Percentiles rank a stretch among this genome's conserved stretches.
These are phyloP conservation scores for Atherinosoma microstoma DNA, from an alignment of 2,797 vertebrate species.

Conservation along the genomic window DNA sequence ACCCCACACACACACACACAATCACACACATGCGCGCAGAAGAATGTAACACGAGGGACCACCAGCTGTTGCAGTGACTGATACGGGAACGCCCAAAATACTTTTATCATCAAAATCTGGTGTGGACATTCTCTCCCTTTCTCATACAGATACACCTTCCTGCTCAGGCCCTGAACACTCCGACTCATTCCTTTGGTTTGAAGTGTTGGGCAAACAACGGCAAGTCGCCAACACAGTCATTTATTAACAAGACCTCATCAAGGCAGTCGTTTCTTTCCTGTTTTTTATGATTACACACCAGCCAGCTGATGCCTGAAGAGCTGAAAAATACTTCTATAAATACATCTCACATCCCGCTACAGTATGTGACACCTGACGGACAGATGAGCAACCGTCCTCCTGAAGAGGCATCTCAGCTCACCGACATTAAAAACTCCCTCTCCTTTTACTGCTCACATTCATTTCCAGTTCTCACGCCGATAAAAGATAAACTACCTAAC, in stretches of 20 bases:
- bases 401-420: slow-evolving; percentile 39
- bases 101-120: slow-evolving; percentile 53
- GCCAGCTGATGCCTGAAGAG: slow-evolving; percentile 2
- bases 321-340: slow-evolving; percentile 35
- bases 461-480: slow-evolving; percentile 53
- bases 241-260: slow-evolving; percentile 26
- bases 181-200: not conserved
- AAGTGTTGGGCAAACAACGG: slow-evolving; percentile 13
- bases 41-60: slow-evolving; percentile 74
- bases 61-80: slow-evolving; percentile 70
- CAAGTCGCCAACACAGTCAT: slow-evolving; percentile 7
- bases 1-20: slow-evolving; percentile 45
- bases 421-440: slow-evolving; percentile 28
- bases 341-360: slow-evolving; percentile 35
- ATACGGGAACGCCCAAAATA: slow-evolving; percentile 69
- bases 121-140: slow-evolving; percentile 16
- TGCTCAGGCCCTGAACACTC: not conserved
- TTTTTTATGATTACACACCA: slow-evolving; percentile 16
- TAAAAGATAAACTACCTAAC: slow-evolving; percentile 47
- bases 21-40: slow-evolving; percentile 38
- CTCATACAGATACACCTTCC: slow-evolving; percentile 19
- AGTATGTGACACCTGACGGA: slow-evolving; percentile 58
- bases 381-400: slow-evolving; percentile 18
- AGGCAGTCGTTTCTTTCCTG: not conserved
- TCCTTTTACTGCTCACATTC: slow-evolving; percentile 25